phyloP scores from a whole-genome alignment of 1,140 invertebrate genomes.

The Holotrichia oblita region DNA sequence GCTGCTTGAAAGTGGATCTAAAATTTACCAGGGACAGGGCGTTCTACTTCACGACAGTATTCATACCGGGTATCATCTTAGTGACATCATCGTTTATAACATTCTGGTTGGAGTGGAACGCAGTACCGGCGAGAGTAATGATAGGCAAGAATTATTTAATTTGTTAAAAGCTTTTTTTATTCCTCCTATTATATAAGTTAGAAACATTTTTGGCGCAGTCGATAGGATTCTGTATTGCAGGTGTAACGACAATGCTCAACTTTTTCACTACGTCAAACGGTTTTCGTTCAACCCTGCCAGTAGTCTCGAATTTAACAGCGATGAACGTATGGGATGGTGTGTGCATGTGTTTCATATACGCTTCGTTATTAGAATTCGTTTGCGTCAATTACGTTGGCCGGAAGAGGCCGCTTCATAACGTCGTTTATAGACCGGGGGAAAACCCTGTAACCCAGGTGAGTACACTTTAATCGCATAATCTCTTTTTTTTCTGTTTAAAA shows the following conservation, averaged over 20 bases:
- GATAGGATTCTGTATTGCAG: conserved; percentile 62
- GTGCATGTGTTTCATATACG: conserved; percentile 97
- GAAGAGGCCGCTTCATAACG: conserved; percentile 88
- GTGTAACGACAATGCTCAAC: conserved; percentile 97
- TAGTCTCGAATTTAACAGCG: conserved; percentile 91
- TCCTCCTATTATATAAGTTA: too few relatives aligned
- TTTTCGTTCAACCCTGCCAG: conserved; percentile 88
- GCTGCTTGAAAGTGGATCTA: conserved; percentile 90
- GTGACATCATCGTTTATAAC: conserved; percentile 93
- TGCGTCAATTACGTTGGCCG: conserved; percentile 94
- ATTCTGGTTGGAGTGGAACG: conserved; percentile 97
- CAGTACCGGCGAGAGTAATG: conserved; percentile 92
- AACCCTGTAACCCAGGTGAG: conserved; percentile 90
- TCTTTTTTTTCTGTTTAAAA: too few relatives aligned
- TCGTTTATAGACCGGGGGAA: conserved; percentile 87
- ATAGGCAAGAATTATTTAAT: conserved; percentile 73
- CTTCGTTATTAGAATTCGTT: conserved; percentile 91
- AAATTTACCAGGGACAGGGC: conserved; percentile 93
- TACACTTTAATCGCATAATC: neutral
- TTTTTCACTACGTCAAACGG: conserved; percentile 95
- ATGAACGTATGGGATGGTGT: conserved; percentile 97
- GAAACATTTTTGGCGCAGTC: neutral
- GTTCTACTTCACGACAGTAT: conserved; percentile 96
- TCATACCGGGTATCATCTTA: conserved; percentile 94
- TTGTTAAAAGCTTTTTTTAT: conserved; percentile 1